phyloP scores from a whole-genome alignment of 2,888 invertebrate genomes.

The Brachypterus glaber region DNA sequence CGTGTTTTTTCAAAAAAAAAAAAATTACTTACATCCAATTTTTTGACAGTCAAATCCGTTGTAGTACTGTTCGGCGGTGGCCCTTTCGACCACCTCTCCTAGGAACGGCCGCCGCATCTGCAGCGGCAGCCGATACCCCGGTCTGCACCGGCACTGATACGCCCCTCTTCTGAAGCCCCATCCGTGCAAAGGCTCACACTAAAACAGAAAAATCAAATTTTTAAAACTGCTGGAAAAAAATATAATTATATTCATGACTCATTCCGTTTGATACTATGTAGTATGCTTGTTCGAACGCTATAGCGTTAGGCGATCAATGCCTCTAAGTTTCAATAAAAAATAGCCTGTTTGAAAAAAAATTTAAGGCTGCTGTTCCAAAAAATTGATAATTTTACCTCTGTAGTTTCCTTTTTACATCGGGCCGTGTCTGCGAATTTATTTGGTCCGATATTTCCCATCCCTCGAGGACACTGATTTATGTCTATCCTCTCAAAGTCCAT shows the following conservation, averaged over 20 bases:
- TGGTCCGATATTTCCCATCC: conserved; percentile 78
- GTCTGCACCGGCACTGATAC: conserved; percentile 88
- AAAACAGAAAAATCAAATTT: too few relatives aligned
- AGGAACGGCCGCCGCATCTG: conserved; percentile 82
- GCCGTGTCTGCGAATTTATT: conserved; percentile 86
- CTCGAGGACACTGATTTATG: conserved; percentile 91
- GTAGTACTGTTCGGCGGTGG: conserved; percentile 87
- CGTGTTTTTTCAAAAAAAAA: conserved; percentile 9
- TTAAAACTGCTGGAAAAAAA: too few relatives aligned
- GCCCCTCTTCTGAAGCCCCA: conserved; percentile 95
- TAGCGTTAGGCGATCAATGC: too few relatives aligned
- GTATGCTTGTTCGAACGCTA: too few relatives aligned
- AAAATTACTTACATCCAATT: conserved; percentile 72
- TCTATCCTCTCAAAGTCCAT: conserved; percentile 95
- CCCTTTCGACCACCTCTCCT: conserved; percentile 88
- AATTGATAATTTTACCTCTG: conserved; percentile 70
- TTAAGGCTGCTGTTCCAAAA: too few relatives aligned
- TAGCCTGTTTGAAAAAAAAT: too few relatives aligned
- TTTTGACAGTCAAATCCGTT: conserved; percentile 83
- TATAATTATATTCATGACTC: too few relatives aligned
- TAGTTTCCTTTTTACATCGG: conserved; percentile 82
- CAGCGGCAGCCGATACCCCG: conserved; percentile 78
- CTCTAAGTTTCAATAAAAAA: too few relatives aligned
- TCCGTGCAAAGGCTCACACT: conserved; percentile 94
- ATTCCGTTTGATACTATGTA: too few relatives aligned